phyloP scores from a whole-genome alignment of 2,797 vertebrate species.

The Limosa lapponica region DNA sequence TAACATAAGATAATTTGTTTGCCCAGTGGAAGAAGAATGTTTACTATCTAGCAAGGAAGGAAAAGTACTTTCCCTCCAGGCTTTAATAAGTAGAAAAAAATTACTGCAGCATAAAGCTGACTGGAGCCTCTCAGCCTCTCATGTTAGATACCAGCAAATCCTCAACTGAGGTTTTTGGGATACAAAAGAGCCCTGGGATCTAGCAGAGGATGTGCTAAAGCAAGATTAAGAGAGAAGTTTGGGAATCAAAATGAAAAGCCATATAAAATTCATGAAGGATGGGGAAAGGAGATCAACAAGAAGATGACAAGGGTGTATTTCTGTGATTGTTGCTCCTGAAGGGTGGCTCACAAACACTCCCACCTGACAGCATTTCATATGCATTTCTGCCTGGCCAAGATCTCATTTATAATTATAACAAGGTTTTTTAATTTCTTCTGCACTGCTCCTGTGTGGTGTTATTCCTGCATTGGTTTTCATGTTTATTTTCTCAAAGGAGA shows the following conservation, averaged over 20 bases:
- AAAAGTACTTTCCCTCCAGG: background rate
- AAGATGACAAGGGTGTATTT: background rate
- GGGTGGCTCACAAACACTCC: background rate
- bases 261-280: background rate
- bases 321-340: background rate
- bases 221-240: background rate
- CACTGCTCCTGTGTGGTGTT: background rate
- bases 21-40: background rate
- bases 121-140: background rate
- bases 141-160: background rate
- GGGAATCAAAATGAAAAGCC: background rate
- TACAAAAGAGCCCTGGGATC: background rate
- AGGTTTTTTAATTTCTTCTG: conserved; percentile 3
- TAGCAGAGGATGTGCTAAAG: background rate
- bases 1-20: conserved; percentile 24
- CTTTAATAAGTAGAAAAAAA: background rate
- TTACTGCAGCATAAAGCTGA: background rate
- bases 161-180: background rate
- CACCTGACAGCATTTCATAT: background rate
- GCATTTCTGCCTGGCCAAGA: background rate
- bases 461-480: conserved; percentile 9
- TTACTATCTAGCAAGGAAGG: conserved; percentile 5
- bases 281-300: background rate
- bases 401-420: background rate
- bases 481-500: conserved; percentile 40